Conservation (phyloP, 2,797 vertebrate species). For the Champsocephalus gunnari region DNA sequence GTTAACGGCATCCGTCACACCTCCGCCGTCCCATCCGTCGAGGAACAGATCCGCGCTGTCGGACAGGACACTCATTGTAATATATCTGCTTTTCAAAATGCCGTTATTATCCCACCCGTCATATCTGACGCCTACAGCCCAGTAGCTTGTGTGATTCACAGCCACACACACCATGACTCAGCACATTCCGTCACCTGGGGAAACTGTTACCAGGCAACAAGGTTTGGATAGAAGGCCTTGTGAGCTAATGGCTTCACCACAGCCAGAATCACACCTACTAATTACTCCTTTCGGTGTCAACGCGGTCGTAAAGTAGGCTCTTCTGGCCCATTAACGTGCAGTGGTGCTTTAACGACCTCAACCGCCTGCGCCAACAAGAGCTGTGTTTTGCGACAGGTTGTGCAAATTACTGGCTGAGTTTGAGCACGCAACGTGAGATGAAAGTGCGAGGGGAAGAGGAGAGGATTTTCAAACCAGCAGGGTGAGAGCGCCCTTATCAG, state of each 20-base stretch:
- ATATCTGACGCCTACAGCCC: slow-evolving; percentile 31
- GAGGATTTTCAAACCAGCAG: slow-evolving; percentile 59
- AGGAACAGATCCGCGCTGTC: slow-evolving; percentile 51
- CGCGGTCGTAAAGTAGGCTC: slow-evolving; percentile 62
- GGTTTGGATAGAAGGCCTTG: slow-evolving; percentile 47
- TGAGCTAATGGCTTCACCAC: slow-evolving; percentile 51
- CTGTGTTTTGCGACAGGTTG: slow-evolving; percentile 63
- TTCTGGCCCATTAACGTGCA: slow-evolving; percentile 70
- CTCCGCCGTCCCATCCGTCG: slow-evolving; percentile 45
- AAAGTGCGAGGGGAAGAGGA: slow-evolving; percentile 47
- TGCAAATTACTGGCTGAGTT: slow-evolving; percentile 54
- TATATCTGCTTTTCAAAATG: slow-evolving; percentile 51
- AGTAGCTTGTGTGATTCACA: slow-evolving; percentile 47
- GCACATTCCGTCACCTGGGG: slow-evolving; percentile 66
- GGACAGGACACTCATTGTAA: slow-evolving; percentile 60
- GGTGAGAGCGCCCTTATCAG: slow-evolving; percentile 64
- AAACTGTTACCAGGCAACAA: slow-evolving; percentile 74
- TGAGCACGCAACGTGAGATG: slow-evolving; percentile 52
- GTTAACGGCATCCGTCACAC: slow-evolving; percentile 53
- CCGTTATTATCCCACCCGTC: slow-evolving; percentile 55
- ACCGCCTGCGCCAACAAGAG: slow-evolving; percentile 46
- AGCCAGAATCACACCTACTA: slow-evolving; percentile 46
- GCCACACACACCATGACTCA: slow-evolving; percentile 55
- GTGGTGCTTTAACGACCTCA: slow-evolving; percentile 72
- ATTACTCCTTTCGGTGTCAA: slow-evolving; percentile 75